Conservation (phyloP, 2,888 invertebrate species). For the Eupithecia pulchellata region DNA sequence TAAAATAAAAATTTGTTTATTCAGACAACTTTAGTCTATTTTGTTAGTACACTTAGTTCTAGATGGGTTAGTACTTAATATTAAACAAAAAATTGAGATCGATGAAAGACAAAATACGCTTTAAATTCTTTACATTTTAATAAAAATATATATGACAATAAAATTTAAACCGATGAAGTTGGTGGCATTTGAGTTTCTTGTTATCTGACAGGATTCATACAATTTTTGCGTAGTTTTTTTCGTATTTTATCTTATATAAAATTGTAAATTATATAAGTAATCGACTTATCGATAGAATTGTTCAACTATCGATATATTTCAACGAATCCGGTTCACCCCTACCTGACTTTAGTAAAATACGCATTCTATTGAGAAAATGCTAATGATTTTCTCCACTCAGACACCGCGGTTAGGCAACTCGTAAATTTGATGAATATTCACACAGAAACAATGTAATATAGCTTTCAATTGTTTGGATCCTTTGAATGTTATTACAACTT, state of each 20-base stretch:
- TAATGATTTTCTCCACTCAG: slow-evolving; percentile 75
- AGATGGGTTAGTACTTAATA: too few species aligned
- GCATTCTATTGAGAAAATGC: slow-evolving; percentile 76
- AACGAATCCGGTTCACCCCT: slow-evolving; percentile 51
- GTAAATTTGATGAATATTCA: slow-evolving; percentile 67
- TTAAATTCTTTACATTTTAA: not conserved
- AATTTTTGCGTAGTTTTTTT: too few species aligned
- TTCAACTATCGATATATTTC: slow-evolving; percentile 7
- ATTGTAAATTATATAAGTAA: too few species aligned
- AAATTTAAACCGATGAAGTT: not conserved
- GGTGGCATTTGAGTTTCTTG: not conserved
- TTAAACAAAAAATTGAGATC: too few species aligned
- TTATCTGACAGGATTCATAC: not conserved
- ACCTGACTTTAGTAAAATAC: slow-evolving; percentile 56
- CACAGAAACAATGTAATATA: slow-evolving; percentile 45
- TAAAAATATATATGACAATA: not conserved
- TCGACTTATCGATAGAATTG: not conserved
- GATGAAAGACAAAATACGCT: not conserved
- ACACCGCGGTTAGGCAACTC: slow-evolving; percentile 67
- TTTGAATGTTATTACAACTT: slow-evolving; percentile 41
- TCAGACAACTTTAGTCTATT: too few species aligned
- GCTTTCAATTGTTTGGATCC: slow-evolving; percentile 40
- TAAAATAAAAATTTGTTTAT: too few species aligned
- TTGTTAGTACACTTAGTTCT: too few species aligned
- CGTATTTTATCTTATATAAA: too few species aligned